A percentile compares a stretch with the other conserved stretches of the same genome.
These are phyloP conservation scores for Pseudois nayaur DNA, from an alignment of 2,113 vertebrate species.

Conservation along the genomic window DNA sequence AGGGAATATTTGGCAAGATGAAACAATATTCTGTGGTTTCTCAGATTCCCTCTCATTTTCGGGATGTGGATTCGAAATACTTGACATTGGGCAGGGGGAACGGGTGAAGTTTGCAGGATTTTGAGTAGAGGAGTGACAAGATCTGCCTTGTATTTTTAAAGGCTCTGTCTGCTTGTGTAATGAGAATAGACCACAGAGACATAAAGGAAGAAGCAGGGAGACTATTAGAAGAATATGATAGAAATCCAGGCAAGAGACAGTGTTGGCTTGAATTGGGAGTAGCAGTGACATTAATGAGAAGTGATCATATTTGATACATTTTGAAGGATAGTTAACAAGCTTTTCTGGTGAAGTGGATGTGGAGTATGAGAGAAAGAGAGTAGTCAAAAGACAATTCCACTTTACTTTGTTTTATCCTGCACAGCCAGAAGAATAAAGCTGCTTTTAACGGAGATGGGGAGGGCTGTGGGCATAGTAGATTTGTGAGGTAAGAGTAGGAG, in stretches of 20 bases:
- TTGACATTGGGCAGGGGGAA: not conserved
- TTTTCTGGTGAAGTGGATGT: not conserved
- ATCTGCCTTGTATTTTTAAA: not conserved
- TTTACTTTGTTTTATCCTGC: not conserved
- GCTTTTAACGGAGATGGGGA: not conserved
- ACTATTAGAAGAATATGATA: not conserved
- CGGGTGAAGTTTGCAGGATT: not conserved
- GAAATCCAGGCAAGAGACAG: not conserved
- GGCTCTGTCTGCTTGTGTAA: not conserved
- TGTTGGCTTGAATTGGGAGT: not conserved
- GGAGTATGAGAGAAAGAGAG: not conserved
- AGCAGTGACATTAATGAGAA: not conserved
- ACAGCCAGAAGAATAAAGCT: not conserved
- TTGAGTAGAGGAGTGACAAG: not conserved
- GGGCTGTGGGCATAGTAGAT: not conserved
- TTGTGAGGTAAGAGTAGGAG: not conserved
- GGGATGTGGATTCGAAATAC: not conserved
- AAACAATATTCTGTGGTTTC: not conserved
- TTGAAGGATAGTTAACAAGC: not conserved
- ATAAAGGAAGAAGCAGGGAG: not conserved
- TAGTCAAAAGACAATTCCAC: not conserved
- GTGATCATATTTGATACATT: not conserved
- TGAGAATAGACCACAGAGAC: not conserved
- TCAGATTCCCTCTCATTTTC: not conserved
- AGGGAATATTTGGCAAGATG: not conserved